Evolutionary conservation across 1,140 invertebrate species (phyloP), one percentile per base, ranked within the genome.

Genomic region (Trichomalopsis sarcophagae): DNA sequence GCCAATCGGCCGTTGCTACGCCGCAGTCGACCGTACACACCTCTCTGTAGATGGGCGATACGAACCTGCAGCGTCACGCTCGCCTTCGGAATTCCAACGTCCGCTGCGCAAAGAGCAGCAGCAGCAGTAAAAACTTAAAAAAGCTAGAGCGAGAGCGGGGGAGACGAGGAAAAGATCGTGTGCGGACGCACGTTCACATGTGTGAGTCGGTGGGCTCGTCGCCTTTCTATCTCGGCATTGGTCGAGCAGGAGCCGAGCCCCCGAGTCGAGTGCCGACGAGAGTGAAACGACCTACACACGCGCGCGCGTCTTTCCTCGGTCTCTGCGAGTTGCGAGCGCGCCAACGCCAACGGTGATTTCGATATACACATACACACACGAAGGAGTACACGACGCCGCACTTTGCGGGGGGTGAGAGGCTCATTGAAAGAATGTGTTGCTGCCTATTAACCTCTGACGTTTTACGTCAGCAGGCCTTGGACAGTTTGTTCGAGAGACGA

Each of bases 241-340:
- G 90, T 86, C 85, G 87, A 86, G 82, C 76, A 44, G 74, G 79
- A n/a, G 89, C 36, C 90, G 90, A 89, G 90, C 90, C 90, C 90
- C 89, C 89, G 74, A 40, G 79, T 11, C 47, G 55, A 3, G 47
- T 71, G 47, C 71, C 47, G 23, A 74, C 50, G 69, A 62, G 55
- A 62, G 55, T 62, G 55, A 62, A 62, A 62, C 55, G 55, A 62
- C 21, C 55, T n/a, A 50, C 21, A 62, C 27, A 27, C 68, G 68
- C 4, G 10, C 30, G 1, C 68, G 23, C 10, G 14, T 30, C 9
- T 71, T 30, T 71, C 27, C 11, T n/a, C 68, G 0, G 10, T 44
- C 27, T 33, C n/a, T 71, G 68, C 10, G 2, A 27, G 27, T 27
- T 27, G 1, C 27, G 27, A 27, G 27, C 27, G 27, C 27, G 1